Evolutionary conservation across 2,113 vertebrate species (phyloP).

Genomic region (Ceratotherium simum): DNA sequence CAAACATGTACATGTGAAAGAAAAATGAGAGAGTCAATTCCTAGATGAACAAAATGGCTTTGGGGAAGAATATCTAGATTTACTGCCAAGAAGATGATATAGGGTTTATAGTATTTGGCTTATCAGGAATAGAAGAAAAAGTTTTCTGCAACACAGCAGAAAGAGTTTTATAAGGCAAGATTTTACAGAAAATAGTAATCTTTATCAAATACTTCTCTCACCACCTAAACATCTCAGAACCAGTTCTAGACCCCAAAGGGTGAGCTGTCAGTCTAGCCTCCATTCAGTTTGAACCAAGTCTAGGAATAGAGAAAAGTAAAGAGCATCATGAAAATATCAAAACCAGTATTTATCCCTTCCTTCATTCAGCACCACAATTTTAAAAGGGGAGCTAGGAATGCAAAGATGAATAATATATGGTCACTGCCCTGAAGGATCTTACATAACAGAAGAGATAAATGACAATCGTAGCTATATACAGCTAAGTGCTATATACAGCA

Average conservation of each 20-base stretch:
- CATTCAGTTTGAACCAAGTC: not conserved
- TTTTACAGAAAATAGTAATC: not conserved
- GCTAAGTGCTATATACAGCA: not conserved
- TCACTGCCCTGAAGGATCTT: not conserved
- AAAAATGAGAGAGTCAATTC: constrained; percentile 1
- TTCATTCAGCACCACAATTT: not conserved
- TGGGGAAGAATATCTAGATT: not conserved
- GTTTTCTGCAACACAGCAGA: not conserved
- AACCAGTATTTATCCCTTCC: not conserved
- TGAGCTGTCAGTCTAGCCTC: not conserved
- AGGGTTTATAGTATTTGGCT: not conserved
- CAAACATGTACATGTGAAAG: not conserved
- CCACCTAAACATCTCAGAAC: constrained; percentile 12
- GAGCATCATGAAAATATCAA: not conserved
- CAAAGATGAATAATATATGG: not conserved
- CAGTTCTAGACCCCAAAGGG: not conserved
- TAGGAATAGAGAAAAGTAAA: not conserved
- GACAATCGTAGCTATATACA: not conserved
- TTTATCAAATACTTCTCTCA: not conserved
- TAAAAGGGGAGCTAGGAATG: not conserved
- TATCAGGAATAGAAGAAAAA: not conserved
- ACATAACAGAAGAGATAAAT: not conserved
- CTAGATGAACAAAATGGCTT: not conserved
- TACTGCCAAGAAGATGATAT: not conserved
- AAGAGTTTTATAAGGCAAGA: not conserved